phyloP scores from a whole-genome alignment of 2,888 invertebrate species.

The Leucophora obtusa region DNA sequence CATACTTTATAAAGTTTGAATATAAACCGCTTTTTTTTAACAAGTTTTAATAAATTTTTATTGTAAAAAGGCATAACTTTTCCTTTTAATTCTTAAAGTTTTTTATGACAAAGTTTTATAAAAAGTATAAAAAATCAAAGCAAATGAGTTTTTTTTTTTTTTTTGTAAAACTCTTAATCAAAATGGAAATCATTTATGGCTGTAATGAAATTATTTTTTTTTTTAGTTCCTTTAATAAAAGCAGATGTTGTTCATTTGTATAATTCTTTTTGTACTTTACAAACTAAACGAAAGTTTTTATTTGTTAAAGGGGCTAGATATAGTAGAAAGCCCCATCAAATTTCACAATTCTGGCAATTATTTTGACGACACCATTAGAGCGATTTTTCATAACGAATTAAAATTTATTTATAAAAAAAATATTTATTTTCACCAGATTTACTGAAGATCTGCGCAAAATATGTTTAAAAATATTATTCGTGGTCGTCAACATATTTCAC shows the following conservation, averaged over 20 bases:
- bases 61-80: constrained; percentile 3
- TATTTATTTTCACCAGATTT: too few relatives aligned
- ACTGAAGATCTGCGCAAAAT: too few relatives aligned
- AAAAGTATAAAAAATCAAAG: constrained; percentile 13
- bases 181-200: background rate
- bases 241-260: background rate
- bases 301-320: background rate
- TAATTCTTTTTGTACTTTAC: background rate
- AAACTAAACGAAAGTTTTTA: background rate
- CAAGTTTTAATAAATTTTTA: background rate
- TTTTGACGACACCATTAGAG: too few relatives aligned
- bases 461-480: too few relatives aligned
- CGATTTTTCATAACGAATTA: too few relatives aligned
- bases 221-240: background rate
- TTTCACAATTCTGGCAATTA: too few relatives aligned
- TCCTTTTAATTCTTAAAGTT: background rate
- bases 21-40: constrained; percentile 19
- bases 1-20: constrained; percentile 22
- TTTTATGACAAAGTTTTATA: constrained; percentile 20
- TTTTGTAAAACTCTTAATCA: background rate
- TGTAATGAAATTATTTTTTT: background rate
- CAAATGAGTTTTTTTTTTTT: background rate
- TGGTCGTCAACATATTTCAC: too few relatives aligned
- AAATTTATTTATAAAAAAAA: too few relatives aligned
- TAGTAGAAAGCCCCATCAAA: too few relatives aligned